These are phyloP conservation scores for Megalurothrips usitatus DNA, from an alignment of 2,888 invertebrate genomes.

Conservation along the genomic window DNA sequence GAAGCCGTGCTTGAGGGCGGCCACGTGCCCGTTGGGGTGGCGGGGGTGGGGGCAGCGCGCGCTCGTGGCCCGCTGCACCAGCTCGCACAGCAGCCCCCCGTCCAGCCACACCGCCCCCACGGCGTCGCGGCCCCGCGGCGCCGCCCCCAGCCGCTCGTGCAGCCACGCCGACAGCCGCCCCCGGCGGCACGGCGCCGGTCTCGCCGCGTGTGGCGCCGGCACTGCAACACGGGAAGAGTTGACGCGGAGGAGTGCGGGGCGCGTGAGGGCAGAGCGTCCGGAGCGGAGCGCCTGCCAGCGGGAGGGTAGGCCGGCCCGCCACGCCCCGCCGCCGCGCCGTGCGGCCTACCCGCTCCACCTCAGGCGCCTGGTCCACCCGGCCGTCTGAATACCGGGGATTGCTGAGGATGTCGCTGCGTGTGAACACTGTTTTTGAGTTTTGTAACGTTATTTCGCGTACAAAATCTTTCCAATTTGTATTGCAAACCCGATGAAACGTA, in stretches of 20 bases:
- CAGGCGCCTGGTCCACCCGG: not conserved
- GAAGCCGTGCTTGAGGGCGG: slow-evolving; percentile 17
- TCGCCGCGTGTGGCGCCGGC: not conserved
- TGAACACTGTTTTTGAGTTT: no score
- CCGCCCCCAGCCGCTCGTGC: slow-evolving; percentile 6
- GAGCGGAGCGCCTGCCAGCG: not conserved
- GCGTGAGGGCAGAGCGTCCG: not conserved
- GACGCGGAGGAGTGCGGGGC: no score
- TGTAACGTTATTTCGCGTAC: no score
- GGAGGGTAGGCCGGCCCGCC: not conserved
- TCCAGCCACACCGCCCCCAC: slow-evolving; percentile 15
- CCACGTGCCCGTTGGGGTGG: slow-evolving; percentile 19
- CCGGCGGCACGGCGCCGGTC: not conserved
- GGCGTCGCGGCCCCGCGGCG: slow-evolving; percentile 10
- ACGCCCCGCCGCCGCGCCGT: not conserved
- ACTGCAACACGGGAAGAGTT: not conserved
- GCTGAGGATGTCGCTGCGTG: no score
- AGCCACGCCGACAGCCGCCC: not conserved
- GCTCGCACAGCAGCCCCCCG: slow-evolving; percentile 2
- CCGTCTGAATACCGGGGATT: not conserved
- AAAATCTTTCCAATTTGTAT: no score
- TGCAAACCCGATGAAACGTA: no score
- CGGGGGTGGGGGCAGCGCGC: slow-evolving; percentile 9
- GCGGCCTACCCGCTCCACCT: not conserved
- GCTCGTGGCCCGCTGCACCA: slow-evolving; percentile 13